Percentiles rank a stretch among this genome's conserved stretches.
Conservation (phyloP, 1,140 invertebrate genomes). For the Gryllus bimaculatus region DNA sequence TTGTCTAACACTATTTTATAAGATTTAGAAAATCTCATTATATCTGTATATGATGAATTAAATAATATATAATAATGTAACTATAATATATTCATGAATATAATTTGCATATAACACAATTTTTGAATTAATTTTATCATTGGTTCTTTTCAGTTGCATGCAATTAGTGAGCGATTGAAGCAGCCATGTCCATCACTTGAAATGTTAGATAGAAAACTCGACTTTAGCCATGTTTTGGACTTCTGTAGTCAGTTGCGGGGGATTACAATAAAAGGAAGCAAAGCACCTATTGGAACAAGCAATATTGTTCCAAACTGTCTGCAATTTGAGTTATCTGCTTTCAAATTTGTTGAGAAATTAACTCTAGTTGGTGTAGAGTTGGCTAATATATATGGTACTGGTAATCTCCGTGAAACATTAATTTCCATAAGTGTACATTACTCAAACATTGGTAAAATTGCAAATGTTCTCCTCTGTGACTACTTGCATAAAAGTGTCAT, state of each 20-base stretch:
- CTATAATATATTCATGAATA: too few relatives aligned
- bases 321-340: conserved; percentile 67
- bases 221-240: conserved; percentile 84
- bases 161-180: conserved; percentile 77
- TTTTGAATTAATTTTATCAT: conserved; percentile 15
- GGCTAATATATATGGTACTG: conserved; percentile 53
- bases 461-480: conserved; percentile 69
- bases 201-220: conserved; percentile 55
- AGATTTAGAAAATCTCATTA: too few relatives aligned
- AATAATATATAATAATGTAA: too few relatives aligned
- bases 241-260: conserved; percentile 65
- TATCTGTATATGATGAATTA: too few relatives aligned
- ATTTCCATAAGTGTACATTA: conserved; percentile 47
- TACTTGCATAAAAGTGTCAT: conserved; percentile 43
- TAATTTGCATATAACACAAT: too few relatives aligned
- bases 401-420: conserved; percentile 58
- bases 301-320: conserved; percentile 75
- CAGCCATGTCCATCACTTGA: conserved; percentile 69
- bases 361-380: conserved; percentile 51
- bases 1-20: too few relatives aligned
- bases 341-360: conserved; percentile 58
- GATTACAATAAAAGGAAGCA: conserved; percentile 58
- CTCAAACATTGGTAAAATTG: conserved; percentile 48
- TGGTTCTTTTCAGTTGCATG: conserved; percentile 59
- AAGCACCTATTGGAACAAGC: conserved; percentile 55